A percentile compares a stretch with the other conserved stretches of the same genome.
Evolutionary conservation across 2,113 vertebrate genomes (phyloP).

Genomic region (Ailuropoda melanoleuca): DNA sequence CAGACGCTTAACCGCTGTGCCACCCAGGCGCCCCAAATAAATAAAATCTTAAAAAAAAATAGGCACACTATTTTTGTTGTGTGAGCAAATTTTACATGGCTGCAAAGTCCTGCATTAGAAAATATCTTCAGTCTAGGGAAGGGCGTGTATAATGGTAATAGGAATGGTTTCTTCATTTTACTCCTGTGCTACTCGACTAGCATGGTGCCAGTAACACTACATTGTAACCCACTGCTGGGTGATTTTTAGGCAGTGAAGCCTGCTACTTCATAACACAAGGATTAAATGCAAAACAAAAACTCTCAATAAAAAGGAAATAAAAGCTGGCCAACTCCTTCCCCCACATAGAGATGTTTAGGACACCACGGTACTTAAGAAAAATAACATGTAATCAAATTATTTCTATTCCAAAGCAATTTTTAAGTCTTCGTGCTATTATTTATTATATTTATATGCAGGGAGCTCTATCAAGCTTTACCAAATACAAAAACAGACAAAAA

Average conservation of each 20-base stretch:
- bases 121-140: not conserved
- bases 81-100: not conserved
- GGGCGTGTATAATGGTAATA: not conserved
- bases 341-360: not conserved
- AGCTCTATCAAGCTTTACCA: not conserved
- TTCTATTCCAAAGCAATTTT: constrained; percentile 27
- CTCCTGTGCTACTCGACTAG: not conserved
- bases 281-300: not conserved
- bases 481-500: not conserved
- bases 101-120: not conserved
- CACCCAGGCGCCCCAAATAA: too few species aligned
- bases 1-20: too few species aligned
- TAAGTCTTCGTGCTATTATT: not conserved
- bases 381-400: not conserved
- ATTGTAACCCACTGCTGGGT: not conserved
- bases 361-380: not conserved
- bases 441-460: not conserved
- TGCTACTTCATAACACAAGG: not conserved
- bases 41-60: not conserved
- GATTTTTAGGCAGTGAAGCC: not conserved
- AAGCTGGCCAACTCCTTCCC: not conserved
- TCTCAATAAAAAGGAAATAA: not conserved
- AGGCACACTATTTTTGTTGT: not conserved
- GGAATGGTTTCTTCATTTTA: not conserved
- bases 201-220: not conserved